Percentiles rank a stretch among this genome's conserved stretches.
phyloP scores from a whole-genome alignment of 2,113 vertebrate species.

The Bubalus kerabau region DNA sequence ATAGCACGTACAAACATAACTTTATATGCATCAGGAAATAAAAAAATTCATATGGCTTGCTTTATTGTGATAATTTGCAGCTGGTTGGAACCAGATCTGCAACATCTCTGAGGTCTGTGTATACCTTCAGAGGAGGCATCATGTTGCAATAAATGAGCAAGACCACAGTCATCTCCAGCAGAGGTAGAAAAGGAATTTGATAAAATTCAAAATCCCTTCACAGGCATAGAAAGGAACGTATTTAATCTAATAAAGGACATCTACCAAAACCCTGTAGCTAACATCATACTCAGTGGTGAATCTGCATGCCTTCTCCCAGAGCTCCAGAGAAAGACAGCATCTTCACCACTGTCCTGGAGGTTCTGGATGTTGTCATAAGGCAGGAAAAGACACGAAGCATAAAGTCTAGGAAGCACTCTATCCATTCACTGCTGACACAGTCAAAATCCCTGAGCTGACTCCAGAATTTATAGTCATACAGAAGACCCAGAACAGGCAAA shows the following conservation, averaged over 20 bases:
- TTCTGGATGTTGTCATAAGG: too few species aligned
- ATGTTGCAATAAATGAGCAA: neutral
- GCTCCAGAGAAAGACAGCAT: neutral
- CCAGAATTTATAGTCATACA: neutral
- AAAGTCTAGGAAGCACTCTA: neutral
- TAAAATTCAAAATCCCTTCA: neutral
- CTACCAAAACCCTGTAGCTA: neutral
- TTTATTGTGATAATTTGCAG: neutral
- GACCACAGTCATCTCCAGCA: neutral
- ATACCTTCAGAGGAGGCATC: neutral
- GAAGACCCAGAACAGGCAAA: neutral
- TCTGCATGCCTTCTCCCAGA: accelerated
- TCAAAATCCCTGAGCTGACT: neutral
- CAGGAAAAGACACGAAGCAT: neutral
- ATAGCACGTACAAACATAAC: neutral
- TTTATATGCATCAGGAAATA: neutral
- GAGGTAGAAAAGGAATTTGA: neutral
- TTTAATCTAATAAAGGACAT: neutral
- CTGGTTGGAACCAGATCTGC: neutral
- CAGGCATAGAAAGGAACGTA: neutral
- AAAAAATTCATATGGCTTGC: neutral
- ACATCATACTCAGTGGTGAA: neutral
- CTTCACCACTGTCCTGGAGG: neutral
- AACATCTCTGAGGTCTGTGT: neutral
- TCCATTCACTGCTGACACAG: neutral